A percentile compares a stretch with the other conserved stretches of the same genome.
These are phyloP conservation scores for Alethe castanea DNA, from an alignment of 2,113 vertebrate species.

Conservation along the genomic window DNA sequence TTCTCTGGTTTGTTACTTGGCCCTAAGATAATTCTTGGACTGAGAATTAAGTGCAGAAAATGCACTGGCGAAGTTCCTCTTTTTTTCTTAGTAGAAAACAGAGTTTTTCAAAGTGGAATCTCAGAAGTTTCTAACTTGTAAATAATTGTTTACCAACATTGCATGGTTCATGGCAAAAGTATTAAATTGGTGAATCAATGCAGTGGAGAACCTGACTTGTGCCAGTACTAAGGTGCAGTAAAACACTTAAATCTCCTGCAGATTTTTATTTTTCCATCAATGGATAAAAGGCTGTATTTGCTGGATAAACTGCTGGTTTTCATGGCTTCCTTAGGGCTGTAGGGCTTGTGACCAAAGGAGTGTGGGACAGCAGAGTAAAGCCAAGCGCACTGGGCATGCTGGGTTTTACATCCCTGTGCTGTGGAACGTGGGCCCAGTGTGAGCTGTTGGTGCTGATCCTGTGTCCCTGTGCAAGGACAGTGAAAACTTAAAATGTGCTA, in stretches of 20 bases:
- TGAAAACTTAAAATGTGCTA: accelerated
- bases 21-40: neutral
- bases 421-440: accelerated
- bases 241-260: neutral
- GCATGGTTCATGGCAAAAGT: neutral
- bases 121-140: neutral
- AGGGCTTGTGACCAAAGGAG: neutral
- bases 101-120: neutral
- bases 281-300: neutral
- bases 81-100: neutral
- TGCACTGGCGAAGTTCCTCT: neutral
- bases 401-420: neutral
- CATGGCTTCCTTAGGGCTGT: neutral
- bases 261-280: neutral
- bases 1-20: neutral
- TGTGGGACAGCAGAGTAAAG: neutral
- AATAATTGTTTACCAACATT: neutral
- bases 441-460: neutral
- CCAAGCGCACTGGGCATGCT: accelerated
- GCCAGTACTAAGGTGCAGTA: neutral
- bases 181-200: neutral
- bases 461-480: neutral
- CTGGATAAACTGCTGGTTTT: neutral
- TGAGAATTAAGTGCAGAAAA: neutral
- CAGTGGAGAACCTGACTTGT: neutral